Percentiles rank a stretch among this genome's conserved stretches.
phyloP scores from a whole-genome alignment of 1,140 invertebrate genomes.

The Paraescarpia echinospica region DNA sequence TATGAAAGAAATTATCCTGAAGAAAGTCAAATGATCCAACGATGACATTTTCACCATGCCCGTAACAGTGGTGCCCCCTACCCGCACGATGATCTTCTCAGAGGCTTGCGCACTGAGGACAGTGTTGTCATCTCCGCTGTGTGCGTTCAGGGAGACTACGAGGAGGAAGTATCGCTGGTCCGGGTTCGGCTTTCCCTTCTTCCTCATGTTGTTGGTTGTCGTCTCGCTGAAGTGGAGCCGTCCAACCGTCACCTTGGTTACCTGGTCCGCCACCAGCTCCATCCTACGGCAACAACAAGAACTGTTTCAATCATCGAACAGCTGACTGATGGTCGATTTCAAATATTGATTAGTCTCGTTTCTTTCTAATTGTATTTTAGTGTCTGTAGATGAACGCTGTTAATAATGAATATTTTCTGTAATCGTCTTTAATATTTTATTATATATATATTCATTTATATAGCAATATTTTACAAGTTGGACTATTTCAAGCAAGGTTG shows the following conservation, averaged over 20 bases:
- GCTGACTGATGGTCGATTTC: conserved; percentile 2
- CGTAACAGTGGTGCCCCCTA: conserved; percentile 56
- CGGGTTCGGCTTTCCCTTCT: conserved; percentile 97
- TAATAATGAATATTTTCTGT: too few relatives aligned
- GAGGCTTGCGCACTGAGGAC: conserved; percentile 78
- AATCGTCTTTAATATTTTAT: too few relatives aligned
- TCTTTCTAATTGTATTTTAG: too few relatives aligned
- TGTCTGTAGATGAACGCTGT: too few relatives aligned
- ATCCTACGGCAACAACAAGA: neutral
- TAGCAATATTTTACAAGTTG: too few relatives aligned
- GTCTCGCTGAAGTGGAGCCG: conserved; percentile 97
- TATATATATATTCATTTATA: too few relatives aligned
- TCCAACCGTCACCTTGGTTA: conserved; percentile 80
- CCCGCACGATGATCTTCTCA: conserved; percentile 94
- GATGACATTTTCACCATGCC: neutral
- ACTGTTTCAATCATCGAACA: conserved; percentile 16
- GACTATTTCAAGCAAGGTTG: too few relatives aligned
- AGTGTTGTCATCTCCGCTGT: conserved; percentile 68
- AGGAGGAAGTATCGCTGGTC: conserved; percentile 94
- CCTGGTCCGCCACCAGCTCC: conserved; percentile 45
- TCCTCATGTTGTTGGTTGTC: conserved; percentile 97
- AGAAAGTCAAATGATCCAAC: too few relatives aligned
- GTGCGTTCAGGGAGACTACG: conserved; percentile 88
- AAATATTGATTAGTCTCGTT: too few relatives aligned
- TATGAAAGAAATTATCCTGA: too few relatives aligned